phyloP scores from a whole-genome alignment of 2,888 invertebrate species.

The Catocala fraxini region DNA sequence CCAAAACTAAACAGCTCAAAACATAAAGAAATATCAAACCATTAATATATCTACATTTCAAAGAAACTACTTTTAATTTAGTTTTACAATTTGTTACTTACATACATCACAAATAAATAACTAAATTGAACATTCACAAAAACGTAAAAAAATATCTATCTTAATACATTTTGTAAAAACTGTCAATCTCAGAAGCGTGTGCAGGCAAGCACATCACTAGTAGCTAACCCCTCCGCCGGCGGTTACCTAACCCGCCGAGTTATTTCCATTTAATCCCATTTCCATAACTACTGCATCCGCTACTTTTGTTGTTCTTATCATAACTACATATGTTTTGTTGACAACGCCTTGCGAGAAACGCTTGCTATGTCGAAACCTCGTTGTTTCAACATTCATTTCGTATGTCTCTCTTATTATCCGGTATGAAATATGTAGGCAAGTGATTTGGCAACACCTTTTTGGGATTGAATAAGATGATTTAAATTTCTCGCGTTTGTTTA shows the following conservation, averaged over 20 bases:
- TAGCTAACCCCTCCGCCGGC: slow-evolving; percentile 40
- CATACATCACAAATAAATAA: not conserved
- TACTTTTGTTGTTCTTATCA: slow-evolving; percentile 51
- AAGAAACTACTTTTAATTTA: too few species aligned
- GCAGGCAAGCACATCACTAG: slow-evolving; percentile 34
- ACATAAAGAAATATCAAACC: too few species aligned
- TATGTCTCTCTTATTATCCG: not conserved
- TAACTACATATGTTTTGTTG: slow-evolving; percentile 20
- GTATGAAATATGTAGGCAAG: not conserved
- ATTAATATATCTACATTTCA: too few species aligned
- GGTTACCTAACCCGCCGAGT: slow-evolving; percentile 65
- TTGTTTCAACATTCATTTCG: slow-evolving; percentile 7
- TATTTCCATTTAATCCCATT: slow-evolving; percentile 72
- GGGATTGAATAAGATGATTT: not conserved
- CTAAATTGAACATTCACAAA: not conserved
- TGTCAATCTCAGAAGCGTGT: not conserved
- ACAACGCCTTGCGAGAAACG: slow-evolving; percentile 16
- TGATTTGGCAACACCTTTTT: slow-evolving; percentile 15
- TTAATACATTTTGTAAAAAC: not conserved
- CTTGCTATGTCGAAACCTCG: not conserved
- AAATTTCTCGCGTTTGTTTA: too few species aligned
- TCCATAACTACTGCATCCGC: slow-evolving; percentile 63
- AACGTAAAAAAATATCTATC: slow-evolving; percentile 3
- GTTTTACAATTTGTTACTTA: too few species aligned
- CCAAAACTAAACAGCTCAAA: too few species aligned